These are phyloP conservation scores for Portunus trituberculatus DNA, from an alignment of 1,140 invertebrate genomes.

Conservation along the genomic window DNA sequence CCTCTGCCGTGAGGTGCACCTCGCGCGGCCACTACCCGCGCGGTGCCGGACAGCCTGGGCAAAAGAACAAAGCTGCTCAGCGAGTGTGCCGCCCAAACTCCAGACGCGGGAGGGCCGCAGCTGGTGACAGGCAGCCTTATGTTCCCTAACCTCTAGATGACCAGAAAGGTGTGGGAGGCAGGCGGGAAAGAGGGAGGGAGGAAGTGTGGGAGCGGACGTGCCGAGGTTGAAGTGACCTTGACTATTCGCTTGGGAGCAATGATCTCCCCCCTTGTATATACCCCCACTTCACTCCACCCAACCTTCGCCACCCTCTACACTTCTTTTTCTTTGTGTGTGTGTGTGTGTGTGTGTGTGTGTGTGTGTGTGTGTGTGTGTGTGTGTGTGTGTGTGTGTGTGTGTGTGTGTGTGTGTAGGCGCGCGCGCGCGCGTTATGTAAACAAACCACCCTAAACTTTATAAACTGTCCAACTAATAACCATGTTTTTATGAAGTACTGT, in stretches of 20 bases:
- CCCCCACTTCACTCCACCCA: not conserved
- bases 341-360: too few species aligned
- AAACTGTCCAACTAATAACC: not conserved
- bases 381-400: too few species aligned
- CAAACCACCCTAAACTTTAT: not conserved
- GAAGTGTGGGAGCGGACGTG: slow-evolving; percentile 45
- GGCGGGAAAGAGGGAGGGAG: not conserved
- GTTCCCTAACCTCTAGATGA: not conserved
- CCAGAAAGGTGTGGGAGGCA: not conserved
- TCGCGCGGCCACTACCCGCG: not conserved
- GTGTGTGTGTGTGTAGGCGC: not conserved
- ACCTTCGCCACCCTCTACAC: not conserved
- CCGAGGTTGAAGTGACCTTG: slow-evolving; percentile 54
- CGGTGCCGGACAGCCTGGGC: not conserved
- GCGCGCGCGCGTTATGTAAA: not conserved
- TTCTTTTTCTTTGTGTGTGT: not conserved
- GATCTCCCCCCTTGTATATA: slow-evolving; percentile 24
- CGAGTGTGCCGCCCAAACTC: not conserved
- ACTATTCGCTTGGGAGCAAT: slow-evolving; percentile 53
- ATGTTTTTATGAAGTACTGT: too few species aligned
- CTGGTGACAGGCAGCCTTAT: not conserved
- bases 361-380: too few species aligned
- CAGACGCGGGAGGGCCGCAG: not conserved
- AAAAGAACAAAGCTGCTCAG: not conserved
- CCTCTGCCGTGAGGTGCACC: not conserved